A percentile compares a stretch with the other conserved stretches of the same genome.
phyloP scores from a whole-genome alignment of 2,113 vertebrate genomes.

The Chelonoidis abingdonii region DNA sequence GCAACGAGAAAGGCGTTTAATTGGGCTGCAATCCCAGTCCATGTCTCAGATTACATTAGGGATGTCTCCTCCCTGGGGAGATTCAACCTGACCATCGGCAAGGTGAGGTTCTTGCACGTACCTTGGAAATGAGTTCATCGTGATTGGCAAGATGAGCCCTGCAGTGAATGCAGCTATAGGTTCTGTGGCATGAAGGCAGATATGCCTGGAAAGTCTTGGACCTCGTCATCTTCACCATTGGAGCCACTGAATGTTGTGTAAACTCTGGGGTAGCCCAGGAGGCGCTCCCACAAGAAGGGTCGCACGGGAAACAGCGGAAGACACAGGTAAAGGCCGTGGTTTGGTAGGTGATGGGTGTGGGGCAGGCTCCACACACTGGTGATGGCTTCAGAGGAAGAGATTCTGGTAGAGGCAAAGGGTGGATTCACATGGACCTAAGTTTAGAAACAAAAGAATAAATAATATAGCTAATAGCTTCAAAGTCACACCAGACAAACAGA shows the following conservation, averaged over 20 bases:
- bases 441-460: neutral
- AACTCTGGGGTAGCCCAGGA: constrained; percentile 95
- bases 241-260: constrained; percentile 81
- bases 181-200: constrained; percentile 96
- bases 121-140: constrained; percentile 99
- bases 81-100: neutral
- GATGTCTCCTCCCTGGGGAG: neutral
- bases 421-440: constrained; percentile 50
- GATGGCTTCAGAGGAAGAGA: constrained; percentile 71
- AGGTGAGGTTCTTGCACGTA: constrained; percentile 62
- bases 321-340: constrained; percentile 99
- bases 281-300: constrained; percentile 97
- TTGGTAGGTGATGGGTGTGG: constrained; percentile 85
- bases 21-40: fast-evolving
- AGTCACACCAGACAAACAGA: neutral
- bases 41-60: neutral
- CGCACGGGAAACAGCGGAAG: constrained; percentile 98
- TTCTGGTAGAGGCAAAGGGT: neutral
- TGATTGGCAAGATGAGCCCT: constrained; percentile 98
- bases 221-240: constrained; percentile 99
- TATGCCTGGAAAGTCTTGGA: constrained; percentile 99
- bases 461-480: neutral
- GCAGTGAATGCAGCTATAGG: constrained; percentile 99
- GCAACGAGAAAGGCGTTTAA: neutral
- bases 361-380: constrained; percentile 90